Percentiles rank a stretch among this genome's conserved stretches.
phyloP scores from a whole-genome alignment of 2,113 vertebrate genomes.

The Cyprinodon tularosa region DNA sequence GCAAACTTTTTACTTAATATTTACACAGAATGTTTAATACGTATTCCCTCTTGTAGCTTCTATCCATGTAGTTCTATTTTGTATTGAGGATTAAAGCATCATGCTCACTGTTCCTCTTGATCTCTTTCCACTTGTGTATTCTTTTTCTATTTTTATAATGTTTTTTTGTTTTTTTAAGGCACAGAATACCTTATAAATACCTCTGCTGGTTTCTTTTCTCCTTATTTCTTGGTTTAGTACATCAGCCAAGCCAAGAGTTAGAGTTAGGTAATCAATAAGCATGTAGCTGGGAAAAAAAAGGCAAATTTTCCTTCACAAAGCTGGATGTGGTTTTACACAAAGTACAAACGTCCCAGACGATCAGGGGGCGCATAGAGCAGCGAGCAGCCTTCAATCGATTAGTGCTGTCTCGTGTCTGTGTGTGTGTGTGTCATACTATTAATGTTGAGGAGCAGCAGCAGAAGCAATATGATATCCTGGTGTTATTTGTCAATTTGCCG shows the following conservation, averaged over 20 bases:
- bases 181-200: conserved; percentile 39
- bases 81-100: neutral
- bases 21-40: neutral
- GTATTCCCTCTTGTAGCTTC: neutral
- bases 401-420: conserved; percentile 34
- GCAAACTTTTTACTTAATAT: neutral
- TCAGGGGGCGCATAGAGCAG: conserved; percentile 33
- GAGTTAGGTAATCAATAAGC: conserved; percentile 39
- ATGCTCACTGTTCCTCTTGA: neutral
- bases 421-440: conserved; percentile 10
- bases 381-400: conserved; percentile 61
- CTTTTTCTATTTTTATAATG: neutral
- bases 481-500: conserved; percentile 74
- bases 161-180: neutral
- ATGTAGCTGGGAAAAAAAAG: conserved; percentile 15
- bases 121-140: conserved; percentile 12
- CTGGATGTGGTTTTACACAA: conserved; percentile 4
- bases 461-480: conserved; percentile 68
- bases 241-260: conserved; percentile 19
- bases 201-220: conserved; percentile 43
- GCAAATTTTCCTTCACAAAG: conserved; percentile 9
- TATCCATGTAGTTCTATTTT: neutral
- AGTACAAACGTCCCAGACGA: conserved; percentile 11
- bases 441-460: conserved; percentile 44
- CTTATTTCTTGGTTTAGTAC: conserved; percentile 43